Base-by-base conservation (phyloP, 2,888 invertebrate genomes). In the Lacanobia wlatinum region DNA sequence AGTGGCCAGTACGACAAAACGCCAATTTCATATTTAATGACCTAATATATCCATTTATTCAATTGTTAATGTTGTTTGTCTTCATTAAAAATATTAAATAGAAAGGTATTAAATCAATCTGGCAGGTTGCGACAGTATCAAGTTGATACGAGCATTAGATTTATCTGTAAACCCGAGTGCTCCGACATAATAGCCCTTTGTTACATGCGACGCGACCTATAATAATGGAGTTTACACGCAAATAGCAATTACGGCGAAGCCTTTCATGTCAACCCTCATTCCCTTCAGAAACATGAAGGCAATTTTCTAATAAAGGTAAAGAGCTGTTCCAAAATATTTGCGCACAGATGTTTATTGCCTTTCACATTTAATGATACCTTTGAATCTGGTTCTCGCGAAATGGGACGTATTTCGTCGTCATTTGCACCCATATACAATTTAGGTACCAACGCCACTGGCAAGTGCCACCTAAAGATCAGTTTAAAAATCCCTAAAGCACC, bases 221-320 rank as follows among this genome's bases (percentile, higher is more conserved):
- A 90, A 89, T 90, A 91, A 91, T 90, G 87, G 89, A 90, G 87
- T 91, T 91, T 90, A 90, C 89, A 90, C 87, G 87, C 87, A 90
- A 91, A 92, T 90, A 90, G 88, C 91, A 92, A 92, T 92, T 92
- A 91, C 88, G 79, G 70, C 69, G 80, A 87, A 87, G 86, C 90
- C 90, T 91, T 92, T 92, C 88, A 92, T 89, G 92, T 90, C 90
- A 89, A 89, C 90, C 90, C 87, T 88, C 85, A 89, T 90, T 90
- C 88, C 87, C 83, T 88, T 88, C 82, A 88, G 85, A 82, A 89
- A 90, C 88, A 89, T 89, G 87, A 88, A 88, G 89, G 89, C 87
- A 91, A 91, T 92, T 90, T 90, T 89, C 87, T 90, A 89, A 90
- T 91, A 90, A 88, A 89, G 84, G 90, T 88, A 85, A 84, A 89